Evolutionary conservation across 2,888 invertebrate genomes (phyloP), one percentile per base, ranked within the genome.

Genomic region (Rhaphigaster nebulosa): DNA sequence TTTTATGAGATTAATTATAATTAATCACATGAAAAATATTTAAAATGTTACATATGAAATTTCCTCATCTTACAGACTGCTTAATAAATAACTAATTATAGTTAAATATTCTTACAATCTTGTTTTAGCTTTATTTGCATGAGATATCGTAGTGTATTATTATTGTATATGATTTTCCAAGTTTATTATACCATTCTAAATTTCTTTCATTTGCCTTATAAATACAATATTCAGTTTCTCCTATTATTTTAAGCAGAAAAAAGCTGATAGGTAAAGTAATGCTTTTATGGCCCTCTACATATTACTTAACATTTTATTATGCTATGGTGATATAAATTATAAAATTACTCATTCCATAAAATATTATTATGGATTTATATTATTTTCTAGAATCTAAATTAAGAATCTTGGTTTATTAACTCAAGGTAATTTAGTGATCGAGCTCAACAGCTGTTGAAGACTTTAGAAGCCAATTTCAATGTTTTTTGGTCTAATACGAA

Each of bases 21-120:
- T 76, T 76, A 76, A 76, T 76, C 70, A 76, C 70, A 76, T 76
- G 70, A 38, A 76, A 34, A 76, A 34, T 38, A 70, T 34, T 56
- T 15, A 12, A 13, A 76, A 20, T 20, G 1, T 38, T 34, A 76
- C 70, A 76, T 76, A 76, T 76, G 70, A 76, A 70, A 76, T 34
- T 12, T 34, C 2, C 23, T n/a, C n/a, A 76, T 8, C 20, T 38
- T 76, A 20, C 38, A 38, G 1, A 23, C 38, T 76, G 34, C 38
- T 23, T 76, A 34, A 20, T 76, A 2, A 29, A 34, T 34, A 23
- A 38, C 4, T 34, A 38, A 38, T 76, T 20, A 8, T 38, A 38
- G 70, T 38, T 76, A 76, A 76, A 20, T 76, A 76, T 76, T 34
- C 2, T 18, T 10, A 60, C 26, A 23, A 23, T 54, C 10, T 60